phyloP scores from a whole-genome alignment of 2,113 vertebrate genomes.

The Sterna hirundo region DNA sequence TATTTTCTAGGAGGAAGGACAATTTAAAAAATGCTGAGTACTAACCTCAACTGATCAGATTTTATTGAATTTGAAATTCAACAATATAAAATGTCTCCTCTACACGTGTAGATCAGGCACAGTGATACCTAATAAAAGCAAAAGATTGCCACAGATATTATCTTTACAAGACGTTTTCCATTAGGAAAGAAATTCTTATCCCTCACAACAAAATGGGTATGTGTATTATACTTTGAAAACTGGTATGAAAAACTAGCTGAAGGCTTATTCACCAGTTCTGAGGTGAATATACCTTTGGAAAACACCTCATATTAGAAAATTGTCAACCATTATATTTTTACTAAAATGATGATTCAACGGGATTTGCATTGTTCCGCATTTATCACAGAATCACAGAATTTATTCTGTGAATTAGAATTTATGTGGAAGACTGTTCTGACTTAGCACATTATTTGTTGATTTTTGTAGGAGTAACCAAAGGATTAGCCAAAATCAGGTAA shows the following conservation, averaged over 20 bases:
- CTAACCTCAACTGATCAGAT: neutral
- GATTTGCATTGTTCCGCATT: neutral
- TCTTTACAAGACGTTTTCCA: conserved; percentile 2
- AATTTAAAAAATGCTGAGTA: neutral
- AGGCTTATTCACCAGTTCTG: neutral
- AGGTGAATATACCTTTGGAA: neutral
- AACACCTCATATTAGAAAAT: neutral
- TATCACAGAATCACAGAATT: too few species aligned
- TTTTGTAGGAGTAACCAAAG: neutral
- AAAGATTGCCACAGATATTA: neutral
- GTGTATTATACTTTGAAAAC: neutral
- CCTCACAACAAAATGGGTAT: neutral
- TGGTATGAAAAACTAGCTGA: neutral
- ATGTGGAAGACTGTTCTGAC: neutral
- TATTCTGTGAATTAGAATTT: neutral
- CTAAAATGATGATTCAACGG: neutral
- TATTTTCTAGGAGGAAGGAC: neutral
- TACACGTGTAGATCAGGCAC: neutral
- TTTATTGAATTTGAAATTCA: conserved; percentile 21
- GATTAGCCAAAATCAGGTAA: neutral
- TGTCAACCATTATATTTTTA: neutral
- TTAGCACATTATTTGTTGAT: neutral
- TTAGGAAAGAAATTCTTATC: conserved; percentile 1
- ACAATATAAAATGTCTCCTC: neutral
- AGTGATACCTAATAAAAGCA: neutral